Percentiles rank a stretch among this genome's conserved stretches.
These are phyloP conservation scores for Zosterops japonicus DNA, from an alignment of 2,113 vertebrate species.

Conservation along the genomic window DNA sequence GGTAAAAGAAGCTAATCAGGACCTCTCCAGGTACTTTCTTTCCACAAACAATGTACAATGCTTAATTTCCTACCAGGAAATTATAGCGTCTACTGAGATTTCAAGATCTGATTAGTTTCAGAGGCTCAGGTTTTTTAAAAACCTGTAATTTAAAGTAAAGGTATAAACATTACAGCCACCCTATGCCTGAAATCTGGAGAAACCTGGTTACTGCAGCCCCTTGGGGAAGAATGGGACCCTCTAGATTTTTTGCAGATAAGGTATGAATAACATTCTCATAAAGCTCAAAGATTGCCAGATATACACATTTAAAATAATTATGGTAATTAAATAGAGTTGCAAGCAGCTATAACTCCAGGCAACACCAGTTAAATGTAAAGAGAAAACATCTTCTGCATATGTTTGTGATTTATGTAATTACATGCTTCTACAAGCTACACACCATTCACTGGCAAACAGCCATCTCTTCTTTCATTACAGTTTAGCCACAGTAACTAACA, in stretches of 20 bases:
- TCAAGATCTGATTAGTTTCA: conserved; percentile 67
- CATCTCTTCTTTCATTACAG: conserved; percentile 59
- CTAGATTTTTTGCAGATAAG: conserved; percentile 68
- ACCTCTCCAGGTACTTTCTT: conserved; percentile 58
- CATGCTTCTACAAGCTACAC: conserved; percentile 68
- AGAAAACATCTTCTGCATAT: conserved; percentile 72
- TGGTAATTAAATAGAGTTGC: conserved; percentile 71
- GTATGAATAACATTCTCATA: conserved; percentile 73
- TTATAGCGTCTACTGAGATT: conserved; percentile 61
- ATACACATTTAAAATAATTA: conserved; percentile 73
- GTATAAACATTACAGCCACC: conserved; percentile 34
- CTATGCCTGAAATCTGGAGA: conserved; percentile 29
- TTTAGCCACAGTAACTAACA: conserved; percentile 47
- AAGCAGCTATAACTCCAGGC: conserved; percentile 70
- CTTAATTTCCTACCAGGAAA: conserved; percentile 70
- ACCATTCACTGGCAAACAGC: conserved; percentile 64
- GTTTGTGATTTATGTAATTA: conserved; percentile 75
- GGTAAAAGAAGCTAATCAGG: conserved; percentile 43
- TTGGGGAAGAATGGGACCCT: conserved; percentile 47
- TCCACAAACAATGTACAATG: conserved; percentile 54
- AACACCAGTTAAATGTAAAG: conserved; percentile 63
- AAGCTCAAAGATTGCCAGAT: conserved; percentile 71
- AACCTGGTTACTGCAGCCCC: conserved; percentile 39
- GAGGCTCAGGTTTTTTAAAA: conserved; percentile 24
- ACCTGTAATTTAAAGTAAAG: conserved; percentile 58